Evolutionary conservation across 2,113 vertebrate species (phyloP).

Genomic region (Piprites chloris): DNA sequence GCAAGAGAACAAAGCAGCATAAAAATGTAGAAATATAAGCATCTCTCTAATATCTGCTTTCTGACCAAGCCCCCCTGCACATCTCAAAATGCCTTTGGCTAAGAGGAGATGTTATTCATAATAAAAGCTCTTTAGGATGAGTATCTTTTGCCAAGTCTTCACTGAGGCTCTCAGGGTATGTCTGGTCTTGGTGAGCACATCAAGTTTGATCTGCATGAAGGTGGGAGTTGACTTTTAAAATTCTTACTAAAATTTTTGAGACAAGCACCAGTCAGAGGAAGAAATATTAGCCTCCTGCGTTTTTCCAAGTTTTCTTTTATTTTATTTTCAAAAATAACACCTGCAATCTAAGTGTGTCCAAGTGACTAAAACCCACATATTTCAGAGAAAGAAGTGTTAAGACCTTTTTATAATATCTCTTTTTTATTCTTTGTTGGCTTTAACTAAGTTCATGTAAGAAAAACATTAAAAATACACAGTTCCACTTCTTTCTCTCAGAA

Average conservation of each 20-base stretch:
- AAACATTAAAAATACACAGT: neutral
- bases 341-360: neutral
- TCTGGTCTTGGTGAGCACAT: neutral
- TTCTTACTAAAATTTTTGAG: neutral
- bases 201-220: neutral
- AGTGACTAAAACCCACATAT: neutral
- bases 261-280: neutral
- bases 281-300: neutral
- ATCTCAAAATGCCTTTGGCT: constrained; percentile 33
- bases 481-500: neutral
- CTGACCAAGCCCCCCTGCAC: neutral
- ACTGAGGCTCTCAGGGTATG: neutral
- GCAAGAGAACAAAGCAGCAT: neutral
- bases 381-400: neutral
- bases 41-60: neutral
- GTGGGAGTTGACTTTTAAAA: neutral
- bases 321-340: neutral
- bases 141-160: neutral
- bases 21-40: neutral
- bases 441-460: neutral
- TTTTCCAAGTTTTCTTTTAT: neutral
- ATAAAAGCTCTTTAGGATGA: constrained; percentile 12
- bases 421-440: neutral
- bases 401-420: neutral
- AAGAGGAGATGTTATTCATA: neutral